Conservation (phyloP, 2,888 invertebrate species). For the Euproctis similis region DNA sequence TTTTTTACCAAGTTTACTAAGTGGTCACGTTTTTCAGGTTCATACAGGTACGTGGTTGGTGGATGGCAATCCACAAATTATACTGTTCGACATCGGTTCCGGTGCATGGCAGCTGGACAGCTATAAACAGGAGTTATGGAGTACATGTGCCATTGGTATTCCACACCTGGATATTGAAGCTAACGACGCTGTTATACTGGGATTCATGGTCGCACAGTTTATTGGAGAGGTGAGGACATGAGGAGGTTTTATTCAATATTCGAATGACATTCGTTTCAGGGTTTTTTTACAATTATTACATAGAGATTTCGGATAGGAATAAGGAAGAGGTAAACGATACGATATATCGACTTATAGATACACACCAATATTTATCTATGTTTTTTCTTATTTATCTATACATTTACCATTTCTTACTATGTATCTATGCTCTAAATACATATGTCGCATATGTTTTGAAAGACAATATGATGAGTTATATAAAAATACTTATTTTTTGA, state of each 20-base stretch:
- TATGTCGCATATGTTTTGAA: no score
- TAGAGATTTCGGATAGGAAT: no score
- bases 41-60: slow-evolving; percentile 99
- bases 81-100: slow-evolving; percentile 97
- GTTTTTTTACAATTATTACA: no score
- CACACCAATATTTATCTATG: neutral
- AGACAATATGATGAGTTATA: no score
- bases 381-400: neutral
- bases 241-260: no score
- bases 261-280: no score
- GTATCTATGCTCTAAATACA: no score
- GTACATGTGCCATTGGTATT: slow-evolving; percentile 87
- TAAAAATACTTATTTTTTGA: no score
- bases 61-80: slow-evolving; percentile 98
- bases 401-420: no score
- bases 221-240: slow-evolving; percentile 90
- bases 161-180: slow-evolving; percentile 96
- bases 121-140: slow-evolving; percentile 96
- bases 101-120: slow-evolving; percentile 97
- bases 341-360: no score
- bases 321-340: no score
- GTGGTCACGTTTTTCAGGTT: slow-evolving; percentile 80
- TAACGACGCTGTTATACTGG: slow-evolving; percentile 97
- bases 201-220: slow-evolving; percentile 95
- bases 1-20: no score